A percentile compares a stretch with the other conserved stretches of the same genome.
These are phyloP conservation scores for Aplochiton taeniatus DNA, from an alignment of 2,797 vertebrate species.

Conservation along the genomic window DNA sequence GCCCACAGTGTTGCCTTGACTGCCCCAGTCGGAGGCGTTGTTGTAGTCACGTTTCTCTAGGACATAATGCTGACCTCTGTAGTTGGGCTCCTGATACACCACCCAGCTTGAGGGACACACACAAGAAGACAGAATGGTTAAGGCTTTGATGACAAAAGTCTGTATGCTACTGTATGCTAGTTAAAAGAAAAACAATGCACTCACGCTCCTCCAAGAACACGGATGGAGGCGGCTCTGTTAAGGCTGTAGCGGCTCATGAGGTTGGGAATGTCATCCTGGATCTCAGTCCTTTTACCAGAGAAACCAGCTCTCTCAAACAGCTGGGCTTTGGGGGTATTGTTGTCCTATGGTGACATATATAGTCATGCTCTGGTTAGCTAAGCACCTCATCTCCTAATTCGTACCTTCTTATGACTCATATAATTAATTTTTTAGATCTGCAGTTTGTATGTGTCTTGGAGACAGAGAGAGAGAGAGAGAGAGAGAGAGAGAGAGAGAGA, in stretches of 20 bases:
- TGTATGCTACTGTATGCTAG: too few species aligned
- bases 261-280: conserved; percentile 81
- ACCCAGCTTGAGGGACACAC: conserved; percentile 67
- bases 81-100: conserved; percentile 80
- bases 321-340: conserved; percentile 65
- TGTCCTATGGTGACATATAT: conserved; percentile 54
- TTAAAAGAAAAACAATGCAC: conserved; percentile 30
- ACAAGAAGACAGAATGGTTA: background rate
- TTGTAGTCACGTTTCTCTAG: conserved; percentile 79
- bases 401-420: background rate
- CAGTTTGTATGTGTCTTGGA: background rate
- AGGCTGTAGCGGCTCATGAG: conserved; percentile 79
- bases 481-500: too few species aligned
- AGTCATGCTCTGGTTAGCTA: background rate
- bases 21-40: conserved; percentile 78
- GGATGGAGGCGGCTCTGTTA: conserved; percentile 75
- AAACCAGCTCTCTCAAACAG: conserved; percentile 73
- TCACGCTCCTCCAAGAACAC: conserved; percentile 76
- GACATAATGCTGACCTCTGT: conserved; percentile 75
- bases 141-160: background rate
- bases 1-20: conserved; percentile 74
- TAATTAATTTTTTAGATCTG: background rate
- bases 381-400: background rate
- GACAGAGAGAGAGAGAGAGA: too few species aligned
- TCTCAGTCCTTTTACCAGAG: conserved; percentile 77